These are phyloP conservation scores for Rhizomys pruinosus DNA, from an alignment of 2,113 vertebrate genomes.

Conservation along the genomic window DNA sequence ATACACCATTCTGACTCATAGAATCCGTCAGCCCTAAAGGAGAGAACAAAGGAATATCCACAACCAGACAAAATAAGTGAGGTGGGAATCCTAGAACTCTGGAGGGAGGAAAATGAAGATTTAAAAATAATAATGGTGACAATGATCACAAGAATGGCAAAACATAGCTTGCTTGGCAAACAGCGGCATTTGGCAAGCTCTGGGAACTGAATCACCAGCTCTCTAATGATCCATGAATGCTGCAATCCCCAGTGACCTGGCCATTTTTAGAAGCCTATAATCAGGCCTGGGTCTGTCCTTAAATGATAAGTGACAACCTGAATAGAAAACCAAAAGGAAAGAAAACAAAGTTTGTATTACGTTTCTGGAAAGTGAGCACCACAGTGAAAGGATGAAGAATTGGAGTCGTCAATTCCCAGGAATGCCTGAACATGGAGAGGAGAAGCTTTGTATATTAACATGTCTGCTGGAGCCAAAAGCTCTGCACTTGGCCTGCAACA, in stretches of 20 bases:
- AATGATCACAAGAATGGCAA: not conserved
- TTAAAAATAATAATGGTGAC: not conserved
- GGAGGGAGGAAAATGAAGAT: not conserved
- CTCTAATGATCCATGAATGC: not conserved
- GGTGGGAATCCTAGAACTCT: not conserved
- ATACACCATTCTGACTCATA: not conserved
- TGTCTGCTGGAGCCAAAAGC: not conserved
- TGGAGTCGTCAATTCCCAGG: not conserved
- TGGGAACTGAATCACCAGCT: conserved; percentile 11
- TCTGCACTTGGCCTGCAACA: not conserved
- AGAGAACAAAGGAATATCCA: not conserved
- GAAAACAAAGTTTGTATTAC: conserved; percentile 5
- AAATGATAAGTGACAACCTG: conserved; percentile 12
- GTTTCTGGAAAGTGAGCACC: conserved; percentile 46
- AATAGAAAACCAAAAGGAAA: conserved; percentile 27
- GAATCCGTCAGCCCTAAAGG: not conserved
- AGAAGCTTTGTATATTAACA: conserved; percentile 22
- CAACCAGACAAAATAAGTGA: not conserved
- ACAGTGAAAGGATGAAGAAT: not conserved
- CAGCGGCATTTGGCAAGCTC: not conserved
- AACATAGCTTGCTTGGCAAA: not conserved
- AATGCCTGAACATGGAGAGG: not conserved
- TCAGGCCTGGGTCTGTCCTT: conserved; percentile 43
- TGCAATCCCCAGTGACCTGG: conserved; percentile 31
- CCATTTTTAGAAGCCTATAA: conserved; percentile 60